A percentile compares a stretch with the other conserved stretches of the same genome.
Conservation (phyloP, 2,888 invertebrate genomes). For the Notodonta ziczac region DNA sequence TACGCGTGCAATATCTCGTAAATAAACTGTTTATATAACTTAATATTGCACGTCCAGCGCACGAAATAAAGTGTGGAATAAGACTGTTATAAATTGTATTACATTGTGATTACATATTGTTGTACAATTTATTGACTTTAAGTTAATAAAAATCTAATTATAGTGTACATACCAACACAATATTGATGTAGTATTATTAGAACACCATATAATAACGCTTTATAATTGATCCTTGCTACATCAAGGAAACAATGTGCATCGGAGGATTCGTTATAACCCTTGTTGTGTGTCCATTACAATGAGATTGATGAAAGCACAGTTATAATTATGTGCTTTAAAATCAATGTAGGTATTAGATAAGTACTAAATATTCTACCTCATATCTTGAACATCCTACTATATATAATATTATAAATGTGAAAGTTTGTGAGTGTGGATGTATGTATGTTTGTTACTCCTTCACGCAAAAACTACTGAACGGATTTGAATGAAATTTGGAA, state of each 20-base stretch:
- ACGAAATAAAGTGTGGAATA: no score
- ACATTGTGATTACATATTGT: not conserved
- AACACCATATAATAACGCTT: not conserved
- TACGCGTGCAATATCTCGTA: not conserved
- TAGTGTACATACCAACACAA: not conserved
- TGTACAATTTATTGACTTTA: not conserved
- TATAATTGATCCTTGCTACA: not conserved
- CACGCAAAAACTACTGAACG: no score
- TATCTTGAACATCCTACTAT: no score
- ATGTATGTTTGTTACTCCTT: no score
- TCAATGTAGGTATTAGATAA: no score
- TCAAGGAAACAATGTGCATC: not conserved
- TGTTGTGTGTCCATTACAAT: not conserved
- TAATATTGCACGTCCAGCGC: no score
- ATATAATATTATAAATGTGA: no score
- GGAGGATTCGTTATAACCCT: not conserved
- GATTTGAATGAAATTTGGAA: no score
- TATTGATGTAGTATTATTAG: conserved; percentile 1
- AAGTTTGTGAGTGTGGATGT: no score
- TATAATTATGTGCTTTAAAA: no score
- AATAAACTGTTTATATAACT: not conserved
- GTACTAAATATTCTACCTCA: no score
- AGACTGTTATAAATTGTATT: not conserved
- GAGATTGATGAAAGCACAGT: no score
- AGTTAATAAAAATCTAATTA: not conserved